Conservation (phyloP, 2,888 invertebrate species). For the Drosophila seclusa region DNA sequence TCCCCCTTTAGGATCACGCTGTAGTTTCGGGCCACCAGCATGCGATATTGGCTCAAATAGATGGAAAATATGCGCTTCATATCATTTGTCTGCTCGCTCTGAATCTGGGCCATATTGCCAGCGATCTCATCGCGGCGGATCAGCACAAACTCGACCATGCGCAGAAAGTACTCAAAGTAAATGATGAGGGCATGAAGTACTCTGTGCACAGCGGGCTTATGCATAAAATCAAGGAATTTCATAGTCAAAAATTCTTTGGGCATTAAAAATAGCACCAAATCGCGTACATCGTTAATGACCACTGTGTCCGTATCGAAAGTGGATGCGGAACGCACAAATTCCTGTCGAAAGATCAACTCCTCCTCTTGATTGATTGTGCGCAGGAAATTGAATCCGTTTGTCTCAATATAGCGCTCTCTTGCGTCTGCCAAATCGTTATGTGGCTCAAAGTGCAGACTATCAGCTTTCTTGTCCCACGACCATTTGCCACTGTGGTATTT, state of each 20-base stretch:
- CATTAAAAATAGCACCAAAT: constrained; percentile 81
- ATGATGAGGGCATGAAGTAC: constrained; percentile 82
- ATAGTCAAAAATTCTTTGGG: constrained; percentile 74
- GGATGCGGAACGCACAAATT: constrained; percentile 65
- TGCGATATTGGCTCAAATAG: constrained; percentile 80
- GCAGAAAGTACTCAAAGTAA: constrained; percentile 84
- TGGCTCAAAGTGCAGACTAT: constrained; percentile 66
- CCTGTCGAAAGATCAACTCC: constrained; percentile 80
- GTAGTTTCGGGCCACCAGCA: constrained; percentile 83
- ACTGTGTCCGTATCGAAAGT: constrained; percentile 78
- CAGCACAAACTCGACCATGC: constrained; percentile 81
- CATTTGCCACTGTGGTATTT: constrained; percentile 80
- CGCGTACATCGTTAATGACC: constrained; percentile 81
- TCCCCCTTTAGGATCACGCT: constrained; percentile 79
- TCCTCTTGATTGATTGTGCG: constrained; percentile 79
- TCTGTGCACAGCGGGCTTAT: constrained; percentile 74
- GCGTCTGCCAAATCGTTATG: constrained; percentile 45
- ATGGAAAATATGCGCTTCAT: constrained; percentile 79
- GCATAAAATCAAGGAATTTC: constrained; percentile 80
- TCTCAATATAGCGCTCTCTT: constrained; percentile 59
- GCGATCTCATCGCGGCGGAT: constrained; percentile 82
- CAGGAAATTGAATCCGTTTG: constrained; percentile 76
- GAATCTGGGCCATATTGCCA: constrained; percentile 73
- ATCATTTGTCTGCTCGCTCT: constrained; percentile 77
- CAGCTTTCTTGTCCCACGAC: constrained; percentile 74